Base-by-base conservation (phyloP, 2,888 invertebrate genomes). In the Metallyticus violacea region DNA sequence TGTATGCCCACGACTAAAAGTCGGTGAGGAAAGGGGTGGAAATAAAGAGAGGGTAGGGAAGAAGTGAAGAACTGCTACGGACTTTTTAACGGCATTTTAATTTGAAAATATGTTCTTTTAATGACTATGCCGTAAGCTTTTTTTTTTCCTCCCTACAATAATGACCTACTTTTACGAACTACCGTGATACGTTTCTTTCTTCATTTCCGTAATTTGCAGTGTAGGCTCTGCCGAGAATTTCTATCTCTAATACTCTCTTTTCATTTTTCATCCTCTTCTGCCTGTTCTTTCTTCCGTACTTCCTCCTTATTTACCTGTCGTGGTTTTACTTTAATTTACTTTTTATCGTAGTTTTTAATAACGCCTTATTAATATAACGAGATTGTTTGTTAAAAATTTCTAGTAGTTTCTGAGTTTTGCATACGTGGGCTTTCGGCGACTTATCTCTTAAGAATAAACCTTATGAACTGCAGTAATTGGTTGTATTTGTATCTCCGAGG, bases 101-200 rank as follows among this genome's bases (percentile, higher is more conserved):
- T 83, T 83, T 83, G 77, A 29, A 83, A 83, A 83, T 77, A 77
- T 83, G 83, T 83, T 83, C 25, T 76, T 83, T 29, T 83, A 83
- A 83, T 83, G 83, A 77, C 77, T 83, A 28, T 26, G 30, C n/a
- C 26, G 27, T 80, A 27, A 26, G 26, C 62, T 26, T 76, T 29
- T 30, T 81, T 30, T 26, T n/a, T 82, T 62, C 15, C 77, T 7
- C 40, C 22, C 40, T 62, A 22, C 40, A 15, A 7, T 83, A 83
- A 28, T 77, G 77, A 83, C 83, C 83, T 25, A 83, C 83, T 83
- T 83, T 77, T 77, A 77, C 77, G 27, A 28, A 77, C 77, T 62
- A 62, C 40, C 40, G 40, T 62, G 40, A 62, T 62, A 22, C 40
- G 40, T 62, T 62, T 62, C 40, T 62, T 62, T 62, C 15, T 22